Evolutionary conservation across 2,797 vertebrate species (phyloP).

Genomic region (Lacerta viridis): DNA sequence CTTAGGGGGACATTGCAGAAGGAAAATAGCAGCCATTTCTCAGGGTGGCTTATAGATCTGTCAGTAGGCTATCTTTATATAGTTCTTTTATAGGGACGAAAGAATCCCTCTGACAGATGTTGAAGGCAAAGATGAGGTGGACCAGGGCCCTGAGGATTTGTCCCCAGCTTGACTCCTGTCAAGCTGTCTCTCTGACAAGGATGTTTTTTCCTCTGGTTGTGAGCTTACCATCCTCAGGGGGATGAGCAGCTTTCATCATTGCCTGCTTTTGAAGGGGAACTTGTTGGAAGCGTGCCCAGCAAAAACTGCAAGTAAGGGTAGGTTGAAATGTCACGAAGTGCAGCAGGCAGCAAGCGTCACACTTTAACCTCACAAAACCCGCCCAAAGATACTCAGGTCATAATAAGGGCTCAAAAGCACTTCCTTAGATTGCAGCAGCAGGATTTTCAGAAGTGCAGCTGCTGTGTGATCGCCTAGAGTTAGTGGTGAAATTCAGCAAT

Average conservation of each 20-base stretch:
- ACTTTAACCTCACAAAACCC: slow-evolving; percentile 71
- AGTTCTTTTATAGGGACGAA: slow-evolving; percentile 51
- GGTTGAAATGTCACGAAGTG: slow-evolving; percentile 71
- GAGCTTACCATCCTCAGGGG: slow-evolving; percentile 72
- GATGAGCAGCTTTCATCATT: slow-evolving; percentile 78
- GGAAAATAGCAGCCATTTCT: slow-evolving; percentile 43
- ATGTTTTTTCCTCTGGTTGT: slow-evolving; percentile 87
- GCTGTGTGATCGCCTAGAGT: background rate
- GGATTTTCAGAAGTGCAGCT: background rate
- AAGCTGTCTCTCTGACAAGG: slow-evolving; percentile 79
- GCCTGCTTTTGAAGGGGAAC: slow-evolving; percentile 84
- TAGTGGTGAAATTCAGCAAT: background rate
- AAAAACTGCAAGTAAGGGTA: slow-evolving; percentile 54
- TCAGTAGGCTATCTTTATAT: slow-evolving; percentile 41
- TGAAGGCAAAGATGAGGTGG: slow-evolving; percentile 63
- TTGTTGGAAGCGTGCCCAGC: slow-evolving; percentile 76
- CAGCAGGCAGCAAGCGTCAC: slow-evolving; percentile 72
- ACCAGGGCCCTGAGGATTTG: slow-evolving; percentile 73
- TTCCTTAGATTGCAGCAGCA: slow-evolving; percentile 12
- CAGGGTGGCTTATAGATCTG: slow-evolving; percentile 49
- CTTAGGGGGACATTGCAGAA: slow-evolving; percentile 17
- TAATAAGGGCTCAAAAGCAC: slow-evolving; percentile 64
- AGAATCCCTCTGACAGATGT: slow-evolving; percentile 65
- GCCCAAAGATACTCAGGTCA: slow-evolving; percentile 57
- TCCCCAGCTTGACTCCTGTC: slow-evolving; percentile 85